Base-by-base conservation (phyloP, 2,113 vertebrate genomes). In the Megaptera novaeangliae region DNA sequence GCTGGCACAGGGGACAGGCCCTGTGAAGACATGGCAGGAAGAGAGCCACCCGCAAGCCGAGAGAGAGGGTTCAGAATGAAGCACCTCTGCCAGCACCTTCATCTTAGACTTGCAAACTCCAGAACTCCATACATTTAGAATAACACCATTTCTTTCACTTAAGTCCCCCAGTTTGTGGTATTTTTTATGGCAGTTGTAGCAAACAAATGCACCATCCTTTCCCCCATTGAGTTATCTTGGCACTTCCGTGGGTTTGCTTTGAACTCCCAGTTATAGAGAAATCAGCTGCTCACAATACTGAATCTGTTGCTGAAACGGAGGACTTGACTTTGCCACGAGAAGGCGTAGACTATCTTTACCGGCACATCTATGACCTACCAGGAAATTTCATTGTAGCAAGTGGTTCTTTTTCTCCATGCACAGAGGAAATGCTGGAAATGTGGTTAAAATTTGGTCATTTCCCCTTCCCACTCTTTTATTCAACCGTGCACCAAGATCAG, bases 1-100 rank as follows among this genome's bases (percentile, higher is more conserved):
- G 29, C 4, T 3, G 0, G 1, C 18, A 44, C 20, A 57, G 8
- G 21, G 12, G 7, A 75, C 64, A 57, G 18, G 34, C 69, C 55
- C 1, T 1, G 1, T 4, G 44, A 78, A 34, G n/a, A 72, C n/a
- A 7, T 1, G 2, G 6, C 11, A n/a, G 49, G 44, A 84, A 41
- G 36, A 20, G n/a, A 25, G 21, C 68, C 55, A 18, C 52, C 55
- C 2, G 2, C 18, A 21, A 21, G 55, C 55, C 55, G 0, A 21
- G 55, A 57, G 55, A 57, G 55, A 57, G 55, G 55, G 7, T 21
- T 57, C 55, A 55, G 55, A 57, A 21, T 57, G 7, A 57, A 57
- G 7, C 55, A 57, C 7, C 55, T 6, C 55, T 21, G 7, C 18
- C 55, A 57, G 55, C 55, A 21, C 55, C 55, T 57, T 57, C 52